phyloP scores from a whole-genome alignment of 2,888 invertebrate species.

The Spatulosminthurus flaviceps region DNA sequence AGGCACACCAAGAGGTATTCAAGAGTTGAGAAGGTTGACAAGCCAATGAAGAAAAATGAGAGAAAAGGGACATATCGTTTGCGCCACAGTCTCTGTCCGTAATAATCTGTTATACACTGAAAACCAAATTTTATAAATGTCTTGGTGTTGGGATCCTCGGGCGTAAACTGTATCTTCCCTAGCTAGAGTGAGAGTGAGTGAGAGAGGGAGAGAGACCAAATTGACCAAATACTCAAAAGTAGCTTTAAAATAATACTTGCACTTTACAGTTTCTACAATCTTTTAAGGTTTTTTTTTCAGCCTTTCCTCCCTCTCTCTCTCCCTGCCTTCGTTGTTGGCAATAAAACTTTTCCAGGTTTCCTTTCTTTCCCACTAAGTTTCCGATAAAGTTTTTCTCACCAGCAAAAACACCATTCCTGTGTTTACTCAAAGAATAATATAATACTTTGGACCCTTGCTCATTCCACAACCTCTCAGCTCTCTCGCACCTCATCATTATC shows the following conservation, averaged over 20 bases:
- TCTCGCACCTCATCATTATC: conserved; percentile 35
- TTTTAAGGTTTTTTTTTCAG: neutral
- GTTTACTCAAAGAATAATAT: conserved; percentile 11
- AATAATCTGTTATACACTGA: conserved; percentile 21
- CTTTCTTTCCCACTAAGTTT: conserved; percentile 19
- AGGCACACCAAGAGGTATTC: neutral
- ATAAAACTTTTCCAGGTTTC: conserved; percentile 38
- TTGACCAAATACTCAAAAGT: conserved; percentile 31
- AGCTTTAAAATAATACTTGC: conserved; percentile 39
- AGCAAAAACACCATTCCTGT: conserved; percentile 14
- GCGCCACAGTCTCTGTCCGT: neutral
- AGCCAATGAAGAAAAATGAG: conserved; percentile 14
- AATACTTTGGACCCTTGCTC: conserved; percentile 9
- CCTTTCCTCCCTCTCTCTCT: neutral
- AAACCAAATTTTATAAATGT: conserved; percentile 9
- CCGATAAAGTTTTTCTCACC: conserved; percentile 46
- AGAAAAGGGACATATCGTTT: conserved; percentile 16
- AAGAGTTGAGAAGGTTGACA: conserved; percentile 14
- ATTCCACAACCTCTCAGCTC: neutral
- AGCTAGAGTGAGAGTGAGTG: too few species aligned
- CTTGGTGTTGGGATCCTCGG: conserved; percentile 11
- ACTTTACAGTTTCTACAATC: conserved; percentile 35
- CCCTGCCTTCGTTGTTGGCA: conserved; percentile 12
- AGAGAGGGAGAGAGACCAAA: neutral
- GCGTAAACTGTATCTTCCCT: conserved; percentile 21